Percentiles rank a stretch among this genome's conserved stretches.
These are phyloP conservation scores for Geotrypetes seraphini DNA, from an alignment of 2,797 vertebrate species.

Conservation along the genomic window DNA sequence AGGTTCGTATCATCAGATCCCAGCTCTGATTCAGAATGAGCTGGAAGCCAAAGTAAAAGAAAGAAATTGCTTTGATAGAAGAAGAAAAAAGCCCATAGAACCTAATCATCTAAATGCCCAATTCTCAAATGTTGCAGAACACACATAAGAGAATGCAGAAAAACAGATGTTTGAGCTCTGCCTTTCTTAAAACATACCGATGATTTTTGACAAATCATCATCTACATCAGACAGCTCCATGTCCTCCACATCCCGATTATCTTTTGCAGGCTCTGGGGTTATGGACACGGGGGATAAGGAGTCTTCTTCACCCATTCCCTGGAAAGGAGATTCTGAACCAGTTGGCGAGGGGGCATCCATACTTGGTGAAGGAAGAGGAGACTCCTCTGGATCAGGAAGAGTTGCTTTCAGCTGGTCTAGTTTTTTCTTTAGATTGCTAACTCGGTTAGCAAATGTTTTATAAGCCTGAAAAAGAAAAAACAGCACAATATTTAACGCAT, in stretches of 20 bases:
- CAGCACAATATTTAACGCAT: neutral
- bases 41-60: too few species aligned
- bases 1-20: too few species aligned
- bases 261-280: slow-evolving; percentile 51
- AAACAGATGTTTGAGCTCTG: too few species aligned
- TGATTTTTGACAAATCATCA: slow-evolving; percentile 56
- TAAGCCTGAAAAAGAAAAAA: slow-evolving; percentile 65
- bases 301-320: slow-evolving; percentile 55
- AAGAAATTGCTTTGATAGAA: too few species aligned
- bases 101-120: too few species aligned
- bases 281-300: slow-evolving; percentile 21
- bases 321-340: slow-evolving; percentile 86
- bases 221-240: slow-evolving; percentile 93
- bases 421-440: slow-evolving; percentile 89
- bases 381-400: slow-evolving; percentile 83
- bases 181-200: too few species aligned
- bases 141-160: too few species aligned
- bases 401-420: slow-evolving; percentile 83
- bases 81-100: too few species aligned
- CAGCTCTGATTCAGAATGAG: too few species aligned
- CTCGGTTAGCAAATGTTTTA: slow-evolving; percentile 87
- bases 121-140: too few species aligned
- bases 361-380: slow-evolving; percentile 85
- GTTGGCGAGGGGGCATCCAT: slow-evolving; percentile 89
- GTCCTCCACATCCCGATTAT: slow-evolving; percentile 80